phyloP scores from a whole-genome alignment of 2,888 invertebrate genomes.

The Carabus problematicus region DNA sequence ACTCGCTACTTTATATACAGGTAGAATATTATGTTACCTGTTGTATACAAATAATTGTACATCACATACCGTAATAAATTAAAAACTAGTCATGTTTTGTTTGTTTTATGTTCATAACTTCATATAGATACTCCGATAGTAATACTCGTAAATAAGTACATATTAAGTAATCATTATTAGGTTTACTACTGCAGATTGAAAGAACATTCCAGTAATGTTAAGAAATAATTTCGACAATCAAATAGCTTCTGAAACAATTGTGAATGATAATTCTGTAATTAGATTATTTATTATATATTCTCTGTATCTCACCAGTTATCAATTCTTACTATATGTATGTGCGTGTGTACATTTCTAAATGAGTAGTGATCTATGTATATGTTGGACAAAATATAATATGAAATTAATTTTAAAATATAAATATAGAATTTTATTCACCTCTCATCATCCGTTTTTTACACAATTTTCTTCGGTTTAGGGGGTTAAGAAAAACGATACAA shows the following conservation, averaged over 20 bases:
- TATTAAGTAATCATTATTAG: slow-evolving; percentile 19
- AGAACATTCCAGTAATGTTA: slow-evolving; percentile 38
- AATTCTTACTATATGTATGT: background rate
- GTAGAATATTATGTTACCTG: slow-evolving; percentile 27
- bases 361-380: slow-evolving; percentile 39
- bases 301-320: slow-evolving; percentile 41
- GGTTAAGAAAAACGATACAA: too few relatives aligned
- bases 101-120: slow-evolving; percentile 21
- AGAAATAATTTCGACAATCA: slow-evolving; percentile 35
- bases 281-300: too few relatives aligned
- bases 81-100: slow-evolving; percentile 32
- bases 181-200: slow-evolving; percentile 14
- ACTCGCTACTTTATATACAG: slow-evolving; percentile 12
- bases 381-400: slow-evolving; percentile 36
- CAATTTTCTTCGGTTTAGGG: too few relatives aligned
- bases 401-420: slow-evolving; percentile 32
- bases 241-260: background rate
- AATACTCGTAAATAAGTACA: slow-evolving; percentile 22
- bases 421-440: too few relatives aligned
- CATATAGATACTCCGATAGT: slow-evolving; percentile 31
- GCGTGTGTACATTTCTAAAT: slow-evolving; percentile 34
- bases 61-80: slow-evolving; percentile 22
- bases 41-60: slow-evolving; percentile 9
- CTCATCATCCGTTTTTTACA: too few relatives aligned
- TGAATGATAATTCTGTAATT: too few relatives aligned